Base-by-base conservation (phyloP, 2,113 vertebrate species). In the Carollia perspicillata region DNA sequence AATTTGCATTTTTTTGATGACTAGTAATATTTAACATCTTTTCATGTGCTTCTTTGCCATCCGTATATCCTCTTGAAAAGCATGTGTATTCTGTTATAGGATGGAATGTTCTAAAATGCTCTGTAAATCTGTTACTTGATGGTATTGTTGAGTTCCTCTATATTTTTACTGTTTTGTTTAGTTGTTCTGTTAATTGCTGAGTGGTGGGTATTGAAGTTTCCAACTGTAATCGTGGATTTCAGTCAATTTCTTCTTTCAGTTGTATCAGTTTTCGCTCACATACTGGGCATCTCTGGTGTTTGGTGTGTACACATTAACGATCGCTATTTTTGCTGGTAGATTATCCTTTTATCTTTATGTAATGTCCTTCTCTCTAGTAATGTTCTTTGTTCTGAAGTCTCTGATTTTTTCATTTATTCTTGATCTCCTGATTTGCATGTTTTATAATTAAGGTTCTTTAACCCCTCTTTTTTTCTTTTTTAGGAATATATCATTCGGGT, bases 401-500 rank as follows among this genome's bases (percentile, higher is more conserved):
- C 49, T 90, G 63, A 84, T 86, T 42, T 66, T 94, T 90, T 90
- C 80, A 94, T 8, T 60, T 84, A 35, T 65, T 88, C 94, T 66
- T 86, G 30, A 87, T 69, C 63, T 42, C 28, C 30, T 93, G 37
- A 85, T 55, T 89, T 85, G 44, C 23, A 6, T 26, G 20, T 92
- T 86, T 93, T 85, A 40, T 85, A 95, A 87, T 53, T 83, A 51
- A 97, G 33, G 3, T 11, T 96, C 17, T 95, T 94, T 60, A 33
- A 6, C 12, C 4, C 49, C 28, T 40, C 77, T 97, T 84, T 93
- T 98, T 94, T 51, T 93, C 97, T 94, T 63, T 63, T 63, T 63
- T 93, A 99, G 99, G 99, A 99, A 97, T 99, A 99, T 97, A 99
- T 99, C 87, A 99, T 99, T 96, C 98, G 99, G 86, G 99, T 99